A percentile compares a stretch with the other conserved stretches of the same genome.
These are phyloP conservation scores for Sesamia inferens DNA, from an alignment of 2,888 invertebrate species.

Conservation along the genomic window DNA sequence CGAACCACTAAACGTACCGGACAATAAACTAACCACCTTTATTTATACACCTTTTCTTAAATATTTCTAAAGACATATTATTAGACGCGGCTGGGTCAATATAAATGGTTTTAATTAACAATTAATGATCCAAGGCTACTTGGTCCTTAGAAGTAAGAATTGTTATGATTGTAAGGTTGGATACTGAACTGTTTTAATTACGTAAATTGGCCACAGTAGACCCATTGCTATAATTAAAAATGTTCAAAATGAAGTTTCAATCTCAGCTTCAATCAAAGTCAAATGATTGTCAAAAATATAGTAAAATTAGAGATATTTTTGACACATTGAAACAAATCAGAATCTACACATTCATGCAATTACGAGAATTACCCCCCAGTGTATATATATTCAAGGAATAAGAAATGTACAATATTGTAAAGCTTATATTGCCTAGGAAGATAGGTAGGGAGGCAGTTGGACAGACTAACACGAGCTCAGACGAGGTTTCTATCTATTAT, in stretches of 20 bases:
- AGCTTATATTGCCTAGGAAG: neutral
- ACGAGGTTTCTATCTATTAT: neutral
- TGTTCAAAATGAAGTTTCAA: no score
- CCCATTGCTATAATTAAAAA: no score
- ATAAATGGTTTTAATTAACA: neutral
- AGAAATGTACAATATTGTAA: neutral
- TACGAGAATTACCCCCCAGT: no score
- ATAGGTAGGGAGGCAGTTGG: neutral
- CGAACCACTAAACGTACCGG: conserved; percentile 28
- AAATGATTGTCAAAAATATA: no score
- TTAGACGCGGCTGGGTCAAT: no score
- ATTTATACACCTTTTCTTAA: conserved; percentile 16
- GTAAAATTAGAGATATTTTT: no score
- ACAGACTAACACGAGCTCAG: neutral
- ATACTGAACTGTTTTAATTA: neutral
- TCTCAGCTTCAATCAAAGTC: no score
- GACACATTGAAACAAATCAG: no score
- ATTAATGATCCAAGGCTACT: neutral
- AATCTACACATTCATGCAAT: no score
- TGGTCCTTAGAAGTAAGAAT: neutral
- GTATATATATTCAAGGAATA: neutral
- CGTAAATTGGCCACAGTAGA: neutral
- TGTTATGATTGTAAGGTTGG: neutral
- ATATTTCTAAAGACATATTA: conserved; percentile 5
- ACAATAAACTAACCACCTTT: conserved; percentile 33